Evolutionary conservation across 2,113 vertebrate genomes (phyloP).

Genomic region (Clinocottus analis): DNA sequence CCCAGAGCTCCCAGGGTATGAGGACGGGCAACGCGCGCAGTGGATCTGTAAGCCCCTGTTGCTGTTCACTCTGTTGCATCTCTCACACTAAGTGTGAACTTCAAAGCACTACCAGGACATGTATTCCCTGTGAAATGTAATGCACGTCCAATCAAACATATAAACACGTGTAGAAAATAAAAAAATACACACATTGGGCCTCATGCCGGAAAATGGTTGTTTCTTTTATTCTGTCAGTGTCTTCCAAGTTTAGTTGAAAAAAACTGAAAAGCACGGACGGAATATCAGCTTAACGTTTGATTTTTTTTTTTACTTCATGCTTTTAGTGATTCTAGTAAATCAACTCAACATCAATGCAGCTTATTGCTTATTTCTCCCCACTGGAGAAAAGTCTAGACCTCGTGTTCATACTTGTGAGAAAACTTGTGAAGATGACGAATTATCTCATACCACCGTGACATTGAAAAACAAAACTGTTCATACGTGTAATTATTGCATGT

Average conservation of each 20-base stretch:
- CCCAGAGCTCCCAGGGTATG: constrained; percentile 32
- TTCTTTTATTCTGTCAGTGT: no score
- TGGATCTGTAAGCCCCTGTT: neutral
- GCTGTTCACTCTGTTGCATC: neutral
- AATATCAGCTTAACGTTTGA: neutral
- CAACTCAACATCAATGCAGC: neutral
- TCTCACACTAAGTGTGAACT: neutral
- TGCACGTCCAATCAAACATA: no score
- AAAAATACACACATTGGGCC: neutral
- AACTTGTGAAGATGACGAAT: neutral
- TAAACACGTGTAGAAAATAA: neutral
- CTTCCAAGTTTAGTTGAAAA: neutral
- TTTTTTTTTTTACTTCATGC: neutral
- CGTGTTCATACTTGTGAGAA: no score
- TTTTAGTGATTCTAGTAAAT: neutral
- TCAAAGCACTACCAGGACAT: neutral
- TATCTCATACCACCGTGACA: neutral
- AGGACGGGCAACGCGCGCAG: neutral
- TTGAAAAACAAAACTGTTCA: neutral
- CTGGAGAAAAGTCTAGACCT: neutral
- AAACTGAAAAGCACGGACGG: neutral
- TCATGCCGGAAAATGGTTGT: no score
- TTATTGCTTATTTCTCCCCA: neutral
- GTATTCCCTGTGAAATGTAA: neutral
- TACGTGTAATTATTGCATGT: neutral